Evolutionary conservation across 1,140 invertebrate species (phyloP), one percentile per base, ranked within the genome.

Genomic region (Propsilocerus akamusi): DNA sequence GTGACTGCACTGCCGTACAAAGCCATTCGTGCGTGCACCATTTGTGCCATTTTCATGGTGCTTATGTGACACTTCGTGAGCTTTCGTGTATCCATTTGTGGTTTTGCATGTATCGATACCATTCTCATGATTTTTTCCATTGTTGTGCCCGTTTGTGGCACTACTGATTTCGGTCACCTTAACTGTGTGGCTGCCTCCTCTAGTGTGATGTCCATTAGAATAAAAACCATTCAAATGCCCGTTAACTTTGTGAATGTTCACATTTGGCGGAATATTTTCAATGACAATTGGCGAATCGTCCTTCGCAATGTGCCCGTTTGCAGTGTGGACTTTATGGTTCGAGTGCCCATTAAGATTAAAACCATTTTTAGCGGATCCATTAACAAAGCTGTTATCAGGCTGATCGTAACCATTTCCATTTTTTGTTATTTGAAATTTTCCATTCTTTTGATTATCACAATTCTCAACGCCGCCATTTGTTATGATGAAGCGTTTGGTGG

Each of bases 21-120:
- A 41, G 12, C 34, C 34, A 41, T 41, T 41, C 34, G 34, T 30
- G n/a, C n/a, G n/a, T n/a, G n/a, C n/a, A n/a, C n/a, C n/a, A n/a
- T n/a, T n/a, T n/a, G n/a, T n/a, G n/a, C n/a, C n/a, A n/a, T n/a
- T n/a, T n/a, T n/a, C n/a, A n/a, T n/a, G n/a, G n/a, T n/a, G n/a
- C 14, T 41, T 30, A 30, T 30, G 34, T 20, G n/a, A 17, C 5
- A 20, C 14, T 20, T 41, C 28, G n/a, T 30, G 28, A 30, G 10
- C n/a, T n/a, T n/a, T n/a, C n/a, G n/a, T 8, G 6, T 30, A 30
- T 30, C 28, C 28, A n/a, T 30, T 30, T 30, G 10, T 30, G 10
- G 28, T 30, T n/a, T n/a, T 30, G 28, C 28, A 30, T 30, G 28
- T 30, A 30, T 30, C 28, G 28, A 30, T 30, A 30, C 2, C n/a